Evolutionary conservation across 2,797 vertebrate genomes (phyloP), one percentile per base, ranked within the genome.

Genomic region (Capromys pilorides): DNA sequence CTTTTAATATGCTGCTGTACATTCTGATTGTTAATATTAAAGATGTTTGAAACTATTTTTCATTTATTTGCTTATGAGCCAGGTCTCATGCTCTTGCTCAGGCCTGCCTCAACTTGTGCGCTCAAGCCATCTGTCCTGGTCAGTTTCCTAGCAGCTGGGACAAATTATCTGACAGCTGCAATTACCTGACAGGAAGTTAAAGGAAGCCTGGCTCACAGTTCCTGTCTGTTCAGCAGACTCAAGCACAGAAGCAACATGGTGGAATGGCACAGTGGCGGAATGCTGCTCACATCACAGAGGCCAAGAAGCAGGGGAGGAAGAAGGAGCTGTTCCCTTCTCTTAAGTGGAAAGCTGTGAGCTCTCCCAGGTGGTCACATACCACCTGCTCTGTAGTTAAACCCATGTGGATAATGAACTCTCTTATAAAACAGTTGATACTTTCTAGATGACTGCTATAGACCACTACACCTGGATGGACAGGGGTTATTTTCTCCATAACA

Each of bases 1-100:
- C 59, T 88, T 88, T 61, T 22, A 80, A 41, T 61, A 88, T 73
- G 62, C 12, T 51, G 0, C 31, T 87, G 33, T 49, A 87, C 79
- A 87, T 36, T 88, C 22, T 91, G 71, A 45, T 93, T 81, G n/a
- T 33, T 79, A 81, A 90, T 57, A 18, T 59, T 84, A 78, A 80
- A 39, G n/a, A 14, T 54, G 49, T 80, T 94, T 71, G 24, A 21
- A 24, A 41, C 24, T 73, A 39, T 39, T 71, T 69, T 36, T 75
- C 22, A 75, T 45, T 75, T 28, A 45, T 75, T 75, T 45, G 26
- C 24, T 28, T 75, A 41, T 26, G 71, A 41, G 39, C 5, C 39
- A 39, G 71, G 36, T 71, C 69, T 71, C 21, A 39, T 24, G 21
- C 21, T 22, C 7, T 24, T 71, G 67, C 8, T 73, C 71, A 41